A percentile compares a stretch with the other conserved stretches of the same genome.
phyloP scores from a whole-genome alignment of 1,140 invertebrate genomes.

The Uloborus diversus region DNA sequence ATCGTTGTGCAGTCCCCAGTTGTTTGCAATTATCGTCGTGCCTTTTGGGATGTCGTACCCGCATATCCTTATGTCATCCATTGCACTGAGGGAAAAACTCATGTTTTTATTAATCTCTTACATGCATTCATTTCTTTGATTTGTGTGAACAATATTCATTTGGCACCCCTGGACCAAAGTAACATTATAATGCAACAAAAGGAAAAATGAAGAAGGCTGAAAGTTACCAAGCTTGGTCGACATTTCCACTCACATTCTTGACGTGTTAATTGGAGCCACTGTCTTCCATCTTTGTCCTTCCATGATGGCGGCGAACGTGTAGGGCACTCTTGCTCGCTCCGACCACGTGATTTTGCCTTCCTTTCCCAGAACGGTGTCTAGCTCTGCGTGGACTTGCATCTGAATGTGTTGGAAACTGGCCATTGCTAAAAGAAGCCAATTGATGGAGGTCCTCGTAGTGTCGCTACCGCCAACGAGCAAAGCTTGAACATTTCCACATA shows the following conservation, averaged over 20 bases:
- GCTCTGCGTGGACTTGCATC: constrained; percentile 61
- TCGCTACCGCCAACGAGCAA: constrained; percentile 63
- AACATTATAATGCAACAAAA: background rate
- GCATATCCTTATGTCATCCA: constrained; percentile 59
- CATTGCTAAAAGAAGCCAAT: constrained; percentile 62
- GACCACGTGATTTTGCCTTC: constrained; percentile 57
- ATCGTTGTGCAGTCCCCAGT: constrained; percentile 77
- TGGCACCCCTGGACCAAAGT: too few species aligned
- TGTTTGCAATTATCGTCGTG: constrained; percentile 74
- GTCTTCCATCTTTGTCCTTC: constrained; percentile 60
- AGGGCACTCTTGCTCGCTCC: constrained; percentile 57
- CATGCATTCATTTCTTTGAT: too few species aligned
- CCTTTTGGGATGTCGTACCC: constrained; percentile 63
- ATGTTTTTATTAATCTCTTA: too few species aligned
- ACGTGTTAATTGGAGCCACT: constrained; percentile 57
- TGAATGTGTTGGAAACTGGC: constrained; percentile 63
- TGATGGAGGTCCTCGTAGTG: constrained; percentile 63
- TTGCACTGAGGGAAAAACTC: constrained; percentile 33
- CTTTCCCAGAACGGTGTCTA: constrained; percentile 61
- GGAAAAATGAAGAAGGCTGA: background rate
- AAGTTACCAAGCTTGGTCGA: background rate
- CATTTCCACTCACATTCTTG: constrained; percentile 19
- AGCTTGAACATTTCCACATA: constrained; percentile 56
- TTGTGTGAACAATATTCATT: too few species aligned
- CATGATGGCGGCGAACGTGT: constrained; percentile 59